phyloP scores from a whole-genome alignment of 2,113 vertebrate genomes.

The Nanorana parkeri region DNA sequence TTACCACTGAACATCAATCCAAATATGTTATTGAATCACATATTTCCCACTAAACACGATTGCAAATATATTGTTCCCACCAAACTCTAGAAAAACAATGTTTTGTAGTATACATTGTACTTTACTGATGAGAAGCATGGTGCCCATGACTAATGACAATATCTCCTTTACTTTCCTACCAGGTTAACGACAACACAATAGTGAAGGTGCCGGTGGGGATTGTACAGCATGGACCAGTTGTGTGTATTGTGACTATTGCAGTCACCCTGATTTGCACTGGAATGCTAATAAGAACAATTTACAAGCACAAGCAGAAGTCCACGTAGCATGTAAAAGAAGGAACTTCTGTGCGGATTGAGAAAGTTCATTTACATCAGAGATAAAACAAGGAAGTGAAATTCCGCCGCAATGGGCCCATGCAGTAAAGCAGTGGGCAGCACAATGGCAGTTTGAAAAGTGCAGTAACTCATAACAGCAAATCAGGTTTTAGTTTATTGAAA shows the following conservation, averaged over 20 bases:
- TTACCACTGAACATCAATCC: too few relatives aligned
- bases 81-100: too few relatives aligned
- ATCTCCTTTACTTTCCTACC: background rate
- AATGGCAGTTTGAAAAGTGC: too few relatives aligned
- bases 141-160: background rate
- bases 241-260: conserved; percentile 81
- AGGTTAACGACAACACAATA: conserved; percentile 66
- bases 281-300: conserved; percentile 76
- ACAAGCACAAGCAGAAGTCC: conserved; percentile 71
- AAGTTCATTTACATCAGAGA: too few relatives aligned
- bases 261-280: conserved; percentile 77
- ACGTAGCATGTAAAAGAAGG: background rate
- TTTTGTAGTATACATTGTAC: background rate
- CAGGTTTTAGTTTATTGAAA: too few relatives aligned
- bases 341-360: background rate
- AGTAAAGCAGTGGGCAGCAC: too few relatives aligned
- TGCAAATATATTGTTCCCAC: too few relatives aligned
- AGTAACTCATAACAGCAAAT: too few relatives aligned
- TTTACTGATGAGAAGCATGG: background rate
- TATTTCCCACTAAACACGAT: too few relatives aligned
- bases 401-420: too few relatives aligned
- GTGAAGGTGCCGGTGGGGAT: conserved; percentile 85
- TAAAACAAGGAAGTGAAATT: too few relatives aligned
- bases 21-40: too few relatives aligned
- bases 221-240: conserved; percentile 67